These are phyloP conservation scores for Oplegnathus fasciatus DNA, from an alignment of 2,113 vertebrate species.

Conservation along the genomic window DNA sequence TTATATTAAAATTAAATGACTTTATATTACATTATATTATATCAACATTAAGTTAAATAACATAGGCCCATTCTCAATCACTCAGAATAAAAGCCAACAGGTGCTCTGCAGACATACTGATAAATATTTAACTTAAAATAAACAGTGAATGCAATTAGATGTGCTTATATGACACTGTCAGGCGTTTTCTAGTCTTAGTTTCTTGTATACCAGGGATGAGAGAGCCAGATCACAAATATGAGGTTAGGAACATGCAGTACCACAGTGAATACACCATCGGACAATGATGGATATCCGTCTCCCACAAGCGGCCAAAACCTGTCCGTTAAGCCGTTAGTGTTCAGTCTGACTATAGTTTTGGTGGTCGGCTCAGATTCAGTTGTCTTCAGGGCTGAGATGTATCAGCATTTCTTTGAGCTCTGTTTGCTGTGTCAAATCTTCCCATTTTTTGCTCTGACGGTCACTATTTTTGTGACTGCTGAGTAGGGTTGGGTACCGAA, in stretches of 20 bases:
- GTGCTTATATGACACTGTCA: neutral
- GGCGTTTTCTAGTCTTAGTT: neutral
- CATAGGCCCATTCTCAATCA: neutral
- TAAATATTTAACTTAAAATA: neutral
- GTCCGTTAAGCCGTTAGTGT: neutral
- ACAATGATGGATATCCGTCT: neutral
- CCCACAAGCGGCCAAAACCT: neutral
- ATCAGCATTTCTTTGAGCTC: neutral
- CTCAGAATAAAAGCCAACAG: neutral
- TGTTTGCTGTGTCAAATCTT: neutral
- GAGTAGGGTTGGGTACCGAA: too few species aligned
- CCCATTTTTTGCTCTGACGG: neutral
- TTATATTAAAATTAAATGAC: too few species aligned
- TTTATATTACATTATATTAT: neutral
- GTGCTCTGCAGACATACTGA: neutral
- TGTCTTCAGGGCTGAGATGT: neutral
- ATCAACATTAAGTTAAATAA: neutral
- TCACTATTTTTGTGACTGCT: neutral
- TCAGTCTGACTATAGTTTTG: neutral
- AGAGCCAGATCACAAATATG: neutral
- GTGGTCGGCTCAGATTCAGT: neutral
- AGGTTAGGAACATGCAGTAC: neutral
- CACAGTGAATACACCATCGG: neutral
- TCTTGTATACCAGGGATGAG: neutral
- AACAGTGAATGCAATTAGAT: neutral